Evolutionary conservation across 1,140 invertebrate species (phyloP).

Genomic region (Gonatopus flavifemur): DNA sequence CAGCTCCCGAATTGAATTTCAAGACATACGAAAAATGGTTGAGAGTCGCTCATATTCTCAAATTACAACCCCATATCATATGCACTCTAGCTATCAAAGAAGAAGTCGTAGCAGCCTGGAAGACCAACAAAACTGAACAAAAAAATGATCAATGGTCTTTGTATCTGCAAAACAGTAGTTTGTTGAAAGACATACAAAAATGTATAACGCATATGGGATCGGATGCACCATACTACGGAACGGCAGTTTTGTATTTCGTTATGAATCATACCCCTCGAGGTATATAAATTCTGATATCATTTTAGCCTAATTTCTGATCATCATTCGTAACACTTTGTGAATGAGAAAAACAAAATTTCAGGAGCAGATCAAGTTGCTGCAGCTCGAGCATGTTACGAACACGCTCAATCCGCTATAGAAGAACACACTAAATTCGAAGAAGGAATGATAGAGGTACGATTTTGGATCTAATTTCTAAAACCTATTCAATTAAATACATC

Average conservation of each 20-base stretch:
- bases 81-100: constrained; percentile 50
- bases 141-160: constrained; percentile 35
- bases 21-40: constrained; percentile 54
- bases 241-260: constrained; percentile 49
- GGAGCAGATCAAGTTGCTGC: constrained; percentile 54
- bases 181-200: constrained; percentile 47
- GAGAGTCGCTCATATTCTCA: constrained; percentile 41
- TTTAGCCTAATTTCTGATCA: too few species aligned
- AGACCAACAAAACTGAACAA: constrained; percentile 10
- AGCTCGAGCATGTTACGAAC: constrained; percentile 46
- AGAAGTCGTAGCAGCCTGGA: constrained; percentile 34
- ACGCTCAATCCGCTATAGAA: constrained; percentile 26
- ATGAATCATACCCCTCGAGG: constrained; percentile 52
- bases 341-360: constrained; percentile 9
- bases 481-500: background rate
- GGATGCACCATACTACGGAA: constrained; percentile 40
- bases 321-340: background rate
- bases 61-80: constrained; percentile 47
- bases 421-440: constrained; percentile 19
- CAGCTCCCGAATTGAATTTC: constrained; percentile 52
- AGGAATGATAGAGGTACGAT: constrained; percentile 25
- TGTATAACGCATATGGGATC: constrained; percentile 49
- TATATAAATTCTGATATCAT: too few species aligned
- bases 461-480: background rate
- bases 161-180: constrained; percentile 31